phyloP scores from a whole-genome alignment of 2,113 vertebrate species.

The Hippolais icterina region DNA sequence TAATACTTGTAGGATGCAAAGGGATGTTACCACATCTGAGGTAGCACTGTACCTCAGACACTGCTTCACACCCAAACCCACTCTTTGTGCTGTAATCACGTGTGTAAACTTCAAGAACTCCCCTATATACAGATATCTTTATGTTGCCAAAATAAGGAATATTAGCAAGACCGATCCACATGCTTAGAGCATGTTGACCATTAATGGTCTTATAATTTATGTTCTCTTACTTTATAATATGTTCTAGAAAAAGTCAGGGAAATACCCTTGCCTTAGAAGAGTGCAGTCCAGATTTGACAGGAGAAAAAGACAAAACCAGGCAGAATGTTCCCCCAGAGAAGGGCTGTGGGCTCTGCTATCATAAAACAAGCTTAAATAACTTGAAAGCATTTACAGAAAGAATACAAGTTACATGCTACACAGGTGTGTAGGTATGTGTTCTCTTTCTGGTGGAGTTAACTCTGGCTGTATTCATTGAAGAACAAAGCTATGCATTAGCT shows the following conservation, averaged over 20 bases:
- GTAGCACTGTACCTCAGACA: background rate
- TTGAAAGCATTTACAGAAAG: slow-evolving; percentile 35
- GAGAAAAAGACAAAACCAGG: background rate
- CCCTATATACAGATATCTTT: background rate
- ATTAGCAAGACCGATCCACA: background rate
- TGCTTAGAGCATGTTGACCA: slow-evolving; percentile 30
- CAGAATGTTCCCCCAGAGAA: slow-evolving; percentile 27
- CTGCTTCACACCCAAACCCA: background rate
- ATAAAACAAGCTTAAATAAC: slow-evolving; percentile 41
- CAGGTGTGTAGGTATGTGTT: slow-evolving; percentile 11
- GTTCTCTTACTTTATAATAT: slow-evolving; percentile 38
- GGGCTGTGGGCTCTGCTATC: background rate
- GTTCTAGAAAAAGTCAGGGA: slow-evolving; percentile 40
- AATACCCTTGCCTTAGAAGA: slow-evolving; percentile 1
- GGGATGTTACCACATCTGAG: background rate
- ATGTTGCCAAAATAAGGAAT: background rate
- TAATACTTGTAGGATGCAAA: background rate
- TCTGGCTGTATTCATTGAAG: background rate
- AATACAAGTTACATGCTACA: background rate
- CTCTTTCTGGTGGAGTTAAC: background rate
- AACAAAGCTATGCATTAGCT: slow-evolving; percentile 31
- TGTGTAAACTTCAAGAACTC: background rate
- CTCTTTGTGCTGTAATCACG: background rate
- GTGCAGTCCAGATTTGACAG: background rate
- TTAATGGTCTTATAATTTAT: slow-evolving; percentile 37